Percentiles rank a stretch among this genome's conserved stretches.
phyloP scores from a whole-genome alignment of 2,797 vertebrate species.

The Thripadectes ignobilis region DNA sequence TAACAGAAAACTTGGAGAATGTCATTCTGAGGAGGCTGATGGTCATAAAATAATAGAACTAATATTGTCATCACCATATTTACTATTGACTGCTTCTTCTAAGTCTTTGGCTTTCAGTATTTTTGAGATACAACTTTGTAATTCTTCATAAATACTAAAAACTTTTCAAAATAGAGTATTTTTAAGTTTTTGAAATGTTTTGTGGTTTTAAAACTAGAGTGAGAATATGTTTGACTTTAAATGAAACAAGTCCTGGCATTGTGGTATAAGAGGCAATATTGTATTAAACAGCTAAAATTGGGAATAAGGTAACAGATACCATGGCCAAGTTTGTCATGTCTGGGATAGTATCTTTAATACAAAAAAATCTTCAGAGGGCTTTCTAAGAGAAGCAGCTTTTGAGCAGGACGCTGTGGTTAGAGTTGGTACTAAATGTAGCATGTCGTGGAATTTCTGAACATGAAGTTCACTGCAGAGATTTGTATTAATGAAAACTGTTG shows the following conservation, averaged over 20 bases:
- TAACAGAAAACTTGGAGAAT: background rate
- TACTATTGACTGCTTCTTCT: background rate
- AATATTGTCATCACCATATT: background rate
- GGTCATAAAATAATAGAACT: background rate
- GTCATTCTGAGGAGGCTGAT: background rate
- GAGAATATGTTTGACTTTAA: background rate
- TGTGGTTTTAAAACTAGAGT: background rate
- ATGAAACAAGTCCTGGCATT: background rate
- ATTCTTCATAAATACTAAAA: background rate
- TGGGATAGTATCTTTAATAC: background rate
- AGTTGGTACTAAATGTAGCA: background rate
- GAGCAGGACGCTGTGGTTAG: background rate
- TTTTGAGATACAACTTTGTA: background rate
- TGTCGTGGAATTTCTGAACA: background rate
- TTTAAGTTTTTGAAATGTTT: background rate
- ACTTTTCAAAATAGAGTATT: background rate
- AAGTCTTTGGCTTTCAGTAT: background rate
- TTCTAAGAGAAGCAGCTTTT: background rate
- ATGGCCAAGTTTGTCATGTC: background rate
- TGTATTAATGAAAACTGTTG: background rate
- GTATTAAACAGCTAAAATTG: background rate
- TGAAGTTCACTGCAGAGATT: background rate
- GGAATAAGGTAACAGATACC: background rate
- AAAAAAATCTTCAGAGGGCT: background rate
- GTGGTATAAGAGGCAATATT: background rate